Conservation (phyloP, 2,113 vertebrate genomes). For the Oncorhynchus gorbuscha region DNA sequence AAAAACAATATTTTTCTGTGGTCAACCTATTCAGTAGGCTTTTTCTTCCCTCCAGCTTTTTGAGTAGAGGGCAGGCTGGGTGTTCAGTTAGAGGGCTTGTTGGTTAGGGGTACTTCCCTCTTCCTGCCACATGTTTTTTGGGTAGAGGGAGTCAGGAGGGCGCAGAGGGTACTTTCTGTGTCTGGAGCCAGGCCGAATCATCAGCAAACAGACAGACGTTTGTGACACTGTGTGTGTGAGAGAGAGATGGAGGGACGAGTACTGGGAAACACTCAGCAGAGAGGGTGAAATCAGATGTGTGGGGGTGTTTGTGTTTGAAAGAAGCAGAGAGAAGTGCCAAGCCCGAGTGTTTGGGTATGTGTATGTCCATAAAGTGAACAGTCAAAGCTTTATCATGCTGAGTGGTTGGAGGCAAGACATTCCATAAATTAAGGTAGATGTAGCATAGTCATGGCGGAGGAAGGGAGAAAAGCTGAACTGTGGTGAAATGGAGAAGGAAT, state of each 20-base stretch:
- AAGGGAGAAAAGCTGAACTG: no score
- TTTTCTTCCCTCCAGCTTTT: conserved; percentile 44
- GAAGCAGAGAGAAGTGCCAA: neutral
- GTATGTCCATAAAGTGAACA: neutral
- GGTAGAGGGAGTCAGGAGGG: conserved; percentile 22
- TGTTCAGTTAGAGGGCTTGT: conserved; percentile 53
- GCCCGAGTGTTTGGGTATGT: no score
- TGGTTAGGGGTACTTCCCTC: conserved; percentile 40
- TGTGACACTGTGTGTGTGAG: conserved; percentile 9
- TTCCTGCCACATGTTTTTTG: conserved; percentile 49
- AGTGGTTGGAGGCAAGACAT: neutral
- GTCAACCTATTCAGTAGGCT: conserved; percentile 4
- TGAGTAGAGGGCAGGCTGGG: conserved; percentile 39
- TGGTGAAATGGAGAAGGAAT: neutral
- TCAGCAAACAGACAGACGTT: conserved; percentile 39
- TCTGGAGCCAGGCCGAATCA: conserved; percentile 43
- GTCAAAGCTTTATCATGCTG: neutral
- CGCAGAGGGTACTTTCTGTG: conserved; percentile 55
- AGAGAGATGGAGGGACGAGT: conserved; percentile 16
- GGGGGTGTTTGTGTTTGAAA: neutral
- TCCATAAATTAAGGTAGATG: no score
- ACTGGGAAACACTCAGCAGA: neutral
- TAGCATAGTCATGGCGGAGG: no score
- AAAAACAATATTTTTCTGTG: neutral
- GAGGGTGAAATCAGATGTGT: neutral